Conservation (phyloP, 2,888 invertebrate genomes). For the Petrophora chlorosata region DNA sequence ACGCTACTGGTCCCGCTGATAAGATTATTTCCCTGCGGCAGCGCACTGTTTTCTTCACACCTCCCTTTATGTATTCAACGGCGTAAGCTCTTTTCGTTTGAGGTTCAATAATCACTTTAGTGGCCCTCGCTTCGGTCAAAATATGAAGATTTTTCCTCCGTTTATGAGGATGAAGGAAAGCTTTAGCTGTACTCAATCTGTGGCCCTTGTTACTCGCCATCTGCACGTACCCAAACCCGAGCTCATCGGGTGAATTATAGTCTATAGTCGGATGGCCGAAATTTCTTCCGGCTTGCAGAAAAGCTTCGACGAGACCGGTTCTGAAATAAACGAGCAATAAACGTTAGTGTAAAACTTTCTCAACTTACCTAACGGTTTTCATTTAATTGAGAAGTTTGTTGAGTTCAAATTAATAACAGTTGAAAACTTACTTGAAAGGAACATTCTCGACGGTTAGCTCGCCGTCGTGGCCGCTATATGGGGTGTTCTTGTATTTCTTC, state of each 20-base stretch:
- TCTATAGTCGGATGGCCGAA: constrained; percentile 83
- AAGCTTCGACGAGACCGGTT: constrained; percentile 80
- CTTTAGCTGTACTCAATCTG: constrained; percentile 87
- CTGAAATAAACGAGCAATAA: constrained; percentile 50
- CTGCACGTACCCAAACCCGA: constrained; percentile 83
- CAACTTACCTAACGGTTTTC: constrained; percentile 22
- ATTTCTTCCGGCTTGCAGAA: constrained; percentile 84
- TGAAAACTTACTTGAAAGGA: constrained; percentile 73
- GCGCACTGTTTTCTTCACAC: constrained; percentile 74
- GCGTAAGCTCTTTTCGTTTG: constrained; percentile 86
- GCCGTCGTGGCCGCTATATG: constrained; percentile 85
- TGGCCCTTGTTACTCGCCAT: constrained; percentile 84
- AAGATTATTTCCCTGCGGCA: constrained; percentile 92
- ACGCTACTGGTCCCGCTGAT: constrained; percentile 93
- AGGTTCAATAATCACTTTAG: constrained; percentile 76
- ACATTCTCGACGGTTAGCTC: constrained; percentile 86
- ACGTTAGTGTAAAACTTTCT: constrained; percentile 6
- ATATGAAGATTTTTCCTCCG: constrained; percentile 85
- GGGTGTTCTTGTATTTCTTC: constrained; percentile 74
- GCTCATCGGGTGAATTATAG: constrained; percentile 85
- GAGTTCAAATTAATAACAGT: constrained; percentile 39
- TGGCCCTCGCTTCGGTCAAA: constrained; percentile 67
- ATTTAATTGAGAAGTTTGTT: constrained; percentile 38
- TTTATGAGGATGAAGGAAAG: constrained; percentile 86
- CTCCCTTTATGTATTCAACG: constrained; percentile 86